These are phyloP conservation scores for Lepidurus arcticus DNA, from an alignment of 1,140 invertebrate genomes.

Conservation along the genomic window DNA sequence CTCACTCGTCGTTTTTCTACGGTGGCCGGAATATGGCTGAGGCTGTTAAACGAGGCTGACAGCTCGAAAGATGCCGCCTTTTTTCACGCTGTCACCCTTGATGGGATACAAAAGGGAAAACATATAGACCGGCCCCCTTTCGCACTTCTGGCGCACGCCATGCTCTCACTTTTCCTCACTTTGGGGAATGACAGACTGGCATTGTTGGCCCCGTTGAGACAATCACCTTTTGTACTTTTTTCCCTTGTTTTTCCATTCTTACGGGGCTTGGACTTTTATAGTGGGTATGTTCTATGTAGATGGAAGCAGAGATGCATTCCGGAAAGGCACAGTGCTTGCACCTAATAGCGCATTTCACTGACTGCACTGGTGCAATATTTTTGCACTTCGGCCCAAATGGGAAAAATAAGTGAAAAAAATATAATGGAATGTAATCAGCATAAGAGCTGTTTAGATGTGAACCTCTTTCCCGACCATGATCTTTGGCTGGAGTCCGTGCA, in stretches of 20 bases:
- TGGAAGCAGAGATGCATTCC: background rate
- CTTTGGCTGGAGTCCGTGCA: background rate
- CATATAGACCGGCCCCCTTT: slow-evolving; percentile 8
- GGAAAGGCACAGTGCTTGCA: no score
- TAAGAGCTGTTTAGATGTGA: background rate
- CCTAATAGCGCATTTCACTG: no score
- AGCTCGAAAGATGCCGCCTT: slow-evolving; percentile 12
- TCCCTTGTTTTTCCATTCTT: background rate
- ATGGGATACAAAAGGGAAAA: slow-evolving; percentile 19
- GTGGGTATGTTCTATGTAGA: background rate
- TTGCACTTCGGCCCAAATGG: no score
- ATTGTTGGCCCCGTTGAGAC: slow-evolving; percentile 1
- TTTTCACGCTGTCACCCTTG: slow-evolving; percentile 21
- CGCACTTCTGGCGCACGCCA: background rate
- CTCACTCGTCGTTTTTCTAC: background rate
- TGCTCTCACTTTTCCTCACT: background rate
- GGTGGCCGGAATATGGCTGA: background rate
- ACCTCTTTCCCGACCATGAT: background rate
- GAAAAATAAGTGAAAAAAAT: background rate
- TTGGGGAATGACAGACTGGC: background rate
- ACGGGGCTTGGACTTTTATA: background rate
- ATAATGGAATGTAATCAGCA: background rate
- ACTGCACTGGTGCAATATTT: no score
- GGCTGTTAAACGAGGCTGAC: slow-evolving; percentile 17
- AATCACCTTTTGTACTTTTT: background rate